Percentiles rank a stretch among this genome's conserved stretches.
These are phyloP conservation scores for Epizoanthus stellaris DNA, from an alignment of 92 coral and sea anemone genomes.

Conservation along the genomic window DNA sequence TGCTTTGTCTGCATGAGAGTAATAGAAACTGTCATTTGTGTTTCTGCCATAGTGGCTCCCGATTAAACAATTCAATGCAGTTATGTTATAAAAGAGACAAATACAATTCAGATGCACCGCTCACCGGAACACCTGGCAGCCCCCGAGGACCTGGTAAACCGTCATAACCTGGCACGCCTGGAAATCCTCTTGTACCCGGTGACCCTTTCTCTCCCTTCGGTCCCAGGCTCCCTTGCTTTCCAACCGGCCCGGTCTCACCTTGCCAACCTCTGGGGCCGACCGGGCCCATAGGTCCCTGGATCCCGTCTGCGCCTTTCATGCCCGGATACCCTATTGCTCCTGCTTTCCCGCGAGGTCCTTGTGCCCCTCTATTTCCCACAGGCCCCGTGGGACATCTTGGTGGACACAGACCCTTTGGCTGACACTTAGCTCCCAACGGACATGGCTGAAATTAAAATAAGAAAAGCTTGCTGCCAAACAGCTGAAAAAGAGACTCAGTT, in stretches of 20 bases:
- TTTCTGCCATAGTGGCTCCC: too few relatives aligned
- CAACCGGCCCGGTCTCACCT: too few relatives aligned
- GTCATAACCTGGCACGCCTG: background rate
- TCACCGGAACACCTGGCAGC: background rate
- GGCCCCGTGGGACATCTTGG: background rate
- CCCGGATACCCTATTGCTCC: background rate
- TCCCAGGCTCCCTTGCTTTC: too few relatives aligned
- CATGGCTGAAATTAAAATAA: background rate
- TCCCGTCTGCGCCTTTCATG: too few relatives aligned
- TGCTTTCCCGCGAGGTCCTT: background rate
- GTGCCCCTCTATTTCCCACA: background rate
- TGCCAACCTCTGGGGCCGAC: too few relatives aligned
- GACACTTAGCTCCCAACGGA: background rate
- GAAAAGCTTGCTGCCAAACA: background rate
- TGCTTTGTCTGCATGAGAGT: too few relatives aligned
- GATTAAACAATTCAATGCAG: too few relatives aligned
- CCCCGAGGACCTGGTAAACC: background rate
- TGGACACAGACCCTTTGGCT: background rate
- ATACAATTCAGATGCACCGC: background rate
- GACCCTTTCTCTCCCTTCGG: too few relatives aligned
- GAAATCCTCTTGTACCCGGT: too few relatives aligned
- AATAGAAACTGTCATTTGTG: too few relatives aligned
- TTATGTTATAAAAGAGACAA: background rate
- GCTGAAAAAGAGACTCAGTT: too few relatives aligned
- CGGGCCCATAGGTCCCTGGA: too few relatives aligned